Conservation (phyloP, 2,888 invertebrate genomes). For the Theodoxus fluviatilis region DNA sequence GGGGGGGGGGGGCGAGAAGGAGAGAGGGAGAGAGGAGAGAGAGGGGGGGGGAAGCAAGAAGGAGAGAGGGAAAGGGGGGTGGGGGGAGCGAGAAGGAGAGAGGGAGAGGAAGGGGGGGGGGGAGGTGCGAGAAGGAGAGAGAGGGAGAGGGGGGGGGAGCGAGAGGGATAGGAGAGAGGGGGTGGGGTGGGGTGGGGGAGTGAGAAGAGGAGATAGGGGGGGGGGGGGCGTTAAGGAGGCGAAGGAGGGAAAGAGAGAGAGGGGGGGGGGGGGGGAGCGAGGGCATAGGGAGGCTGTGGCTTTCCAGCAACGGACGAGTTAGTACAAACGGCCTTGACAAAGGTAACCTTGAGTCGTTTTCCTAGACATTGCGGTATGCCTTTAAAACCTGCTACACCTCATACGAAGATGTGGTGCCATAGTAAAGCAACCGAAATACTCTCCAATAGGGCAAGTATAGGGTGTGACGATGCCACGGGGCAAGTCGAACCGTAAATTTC, state of each 20-base stretch:
- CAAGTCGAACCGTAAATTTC: no score
- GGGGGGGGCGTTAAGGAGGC: neutral
- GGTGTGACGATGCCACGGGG: no score
- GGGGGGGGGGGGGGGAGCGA: neutral
- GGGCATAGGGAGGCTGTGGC: neutral
- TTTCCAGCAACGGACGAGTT: neutral
- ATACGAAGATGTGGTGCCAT: no score
- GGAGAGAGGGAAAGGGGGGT: neutral
- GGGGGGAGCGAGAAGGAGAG: neutral
- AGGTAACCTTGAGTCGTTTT: neutral
- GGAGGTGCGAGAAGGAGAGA: slow-evolving; percentile 1
- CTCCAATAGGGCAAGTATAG: no score
- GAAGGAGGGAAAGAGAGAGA: neutral
- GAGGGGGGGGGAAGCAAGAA: neutral
- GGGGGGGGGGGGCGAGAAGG: slow-evolving; percentile 18
- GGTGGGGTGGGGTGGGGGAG: neutral
- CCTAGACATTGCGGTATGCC: neutral
- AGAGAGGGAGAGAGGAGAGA: neutral
- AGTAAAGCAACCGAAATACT: no score
- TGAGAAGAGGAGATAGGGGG: neutral
- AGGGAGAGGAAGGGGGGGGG: slow-evolving; percentile 2
- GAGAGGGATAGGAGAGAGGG: neutral
- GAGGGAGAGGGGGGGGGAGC: slow-evolving; percentile 7
- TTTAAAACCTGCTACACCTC: neutral
- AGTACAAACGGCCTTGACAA: neutral